phyloP scores from a whole-genome alignment of 1,140 invertebrate genomes.

The Drosophila persimilis region DNA sequence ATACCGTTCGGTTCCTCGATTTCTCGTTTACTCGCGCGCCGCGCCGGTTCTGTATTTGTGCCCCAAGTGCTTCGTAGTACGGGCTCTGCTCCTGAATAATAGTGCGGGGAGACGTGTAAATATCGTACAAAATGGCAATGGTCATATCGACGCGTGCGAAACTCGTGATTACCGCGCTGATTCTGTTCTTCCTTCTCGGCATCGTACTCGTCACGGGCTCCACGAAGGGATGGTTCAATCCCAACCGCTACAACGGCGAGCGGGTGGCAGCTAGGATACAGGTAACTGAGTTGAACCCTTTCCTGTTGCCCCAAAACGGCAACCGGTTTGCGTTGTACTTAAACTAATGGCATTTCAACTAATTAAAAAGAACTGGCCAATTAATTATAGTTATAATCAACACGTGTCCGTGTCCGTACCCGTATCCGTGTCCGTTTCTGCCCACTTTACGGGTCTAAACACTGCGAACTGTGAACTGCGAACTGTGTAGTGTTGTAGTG shows the following conservation, averaged over 20 bases:
- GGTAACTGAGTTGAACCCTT: conserved; percentile 58
- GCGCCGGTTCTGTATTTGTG: conserved; percentile 37
- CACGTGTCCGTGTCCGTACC: conserved; percentile 34
- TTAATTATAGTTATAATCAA: conserved; percentile 73
- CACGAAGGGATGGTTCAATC: conserved; percentile 84
- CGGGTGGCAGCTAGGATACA: conserved; percentile 83
- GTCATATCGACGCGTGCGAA: conserved; percentile 85
- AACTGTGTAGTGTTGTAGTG: conserved; percentile 22
- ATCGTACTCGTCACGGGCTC: conserved; percentile 84
- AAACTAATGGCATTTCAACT: conserved; percentile 51
- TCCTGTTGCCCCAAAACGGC: conserved; percentile 6
- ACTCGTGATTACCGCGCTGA: conserved; percentile 84
- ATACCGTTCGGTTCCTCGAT: conserved; percentile 18
- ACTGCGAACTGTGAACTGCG: conserved; percentile 22
- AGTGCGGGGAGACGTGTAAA: conserved; percentile 29
- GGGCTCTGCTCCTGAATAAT: not conserved
- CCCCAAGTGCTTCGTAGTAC: conserved; percentile 27
- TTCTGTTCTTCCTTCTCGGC: conserved; percentile 84
- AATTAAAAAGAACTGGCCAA: conserved; percentile 60
- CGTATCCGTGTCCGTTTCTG: conserved; percentile 23
- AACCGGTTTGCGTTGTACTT: conserved; percentile 50
- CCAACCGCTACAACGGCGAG: conserved; percentile 81
- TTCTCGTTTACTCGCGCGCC: conserved; percentile 30
- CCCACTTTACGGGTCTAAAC: conserved; percentile 26
- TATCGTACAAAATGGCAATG: conserved; percentile 85